Evolutionary conservation across 1,140 invertebrate species (phyloP).

Genomic region (Eriocheir sinensis): DNA sequence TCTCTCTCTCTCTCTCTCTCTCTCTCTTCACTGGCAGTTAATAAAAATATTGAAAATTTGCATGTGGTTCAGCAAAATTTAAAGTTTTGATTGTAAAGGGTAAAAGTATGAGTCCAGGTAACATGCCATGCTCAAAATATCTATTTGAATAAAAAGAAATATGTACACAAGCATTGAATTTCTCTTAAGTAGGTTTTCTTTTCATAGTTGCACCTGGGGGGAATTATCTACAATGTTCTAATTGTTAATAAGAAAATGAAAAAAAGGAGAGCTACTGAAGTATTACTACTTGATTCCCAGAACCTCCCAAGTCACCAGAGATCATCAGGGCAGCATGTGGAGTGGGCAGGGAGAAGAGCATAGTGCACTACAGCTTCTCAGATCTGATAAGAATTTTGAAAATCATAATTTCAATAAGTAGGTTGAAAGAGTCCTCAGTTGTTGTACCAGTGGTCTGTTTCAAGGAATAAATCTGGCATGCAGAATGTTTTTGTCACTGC

Average conservation of each 20-base stretch:
- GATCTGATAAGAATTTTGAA: not conserved
- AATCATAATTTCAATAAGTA: slow-evolving; percentile 2
- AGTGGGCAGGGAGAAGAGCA: slow-evolving; percentile 19
- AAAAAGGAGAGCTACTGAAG: slow-evolving; percentile 1
- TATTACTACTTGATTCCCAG: slow-evolving; percentile 24
- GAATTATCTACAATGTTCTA: not conserved
- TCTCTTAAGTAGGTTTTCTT: too few species aligned
- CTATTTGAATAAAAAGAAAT: too few species aligned
- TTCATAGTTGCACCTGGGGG: too few species aligned
- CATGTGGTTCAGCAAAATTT: too few species aligned
- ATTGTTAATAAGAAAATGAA: not conserved
- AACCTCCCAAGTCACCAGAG: not conserved
- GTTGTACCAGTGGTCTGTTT: not conserved
- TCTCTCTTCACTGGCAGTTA: too few species aligned
- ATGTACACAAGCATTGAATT: too few species aligned
- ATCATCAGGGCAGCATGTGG: not conserved
- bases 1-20: too few species aligned
- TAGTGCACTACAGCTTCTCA: not conserved
- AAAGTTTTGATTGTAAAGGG: too few species aligned
- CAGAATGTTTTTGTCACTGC: not conserved
- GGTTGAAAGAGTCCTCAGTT: too few species aligned
- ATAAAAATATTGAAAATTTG: too few species aligned
- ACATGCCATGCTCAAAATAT: too few species aligned
- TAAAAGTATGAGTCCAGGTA: too few species aligned
- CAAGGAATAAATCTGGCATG: not conserved